Evolutionary conservation across 2,888 invertebrate genomes (phyloP), one percentile per base, ranked within the genome.

Genomic region (Mythimna albipuncta): DNA sequence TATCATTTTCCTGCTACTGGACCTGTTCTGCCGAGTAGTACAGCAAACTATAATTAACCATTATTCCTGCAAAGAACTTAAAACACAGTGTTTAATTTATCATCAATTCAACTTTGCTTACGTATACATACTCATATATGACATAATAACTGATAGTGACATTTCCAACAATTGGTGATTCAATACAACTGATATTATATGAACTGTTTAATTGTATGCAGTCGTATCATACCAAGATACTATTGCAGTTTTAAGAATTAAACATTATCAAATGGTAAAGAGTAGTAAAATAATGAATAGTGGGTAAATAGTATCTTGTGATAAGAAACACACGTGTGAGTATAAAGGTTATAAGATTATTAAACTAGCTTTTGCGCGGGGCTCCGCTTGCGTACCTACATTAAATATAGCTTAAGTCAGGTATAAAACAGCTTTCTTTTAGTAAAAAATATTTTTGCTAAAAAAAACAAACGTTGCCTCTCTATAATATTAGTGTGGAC

Each of bases 81-180:
- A 65, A 73, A 58, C 52, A 26, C 19, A 47, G 10, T 74, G 50
- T 58, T 67, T 72, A 52, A 69, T 69, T 69, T 66, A 75, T 74
- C 54, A 54, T 44, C 19, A 69, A 64, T 71, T 77, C 58, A 54
- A 69, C 55, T 62, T 55, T 68, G 21, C 26, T 58, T 47, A 50
- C 5, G 52, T 64, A 58, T 13, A 47, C 13, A 57, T 62, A 54
- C 19, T 13, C 35, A 9, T 50, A 63, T 13, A 16, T 13, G 38
- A 50, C 38, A 65, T 44, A 61, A 44, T 54, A 50, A 57, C 50
- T 58, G 73, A 77, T 83, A 83, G 70, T 50, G 35, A 58, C 0
- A 61, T 52, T 78, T 73, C 83, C 64, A 73, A 47, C 61, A 59
- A 78, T 68, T 73, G 38, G 58, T 83, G 75, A 83, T 64, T 78